Evolutionary conservation across 1,140 invertebrate species (phyloP), one percentile per base, ranked within the genome.

Genomic region (Megathymus violae): DNA sequence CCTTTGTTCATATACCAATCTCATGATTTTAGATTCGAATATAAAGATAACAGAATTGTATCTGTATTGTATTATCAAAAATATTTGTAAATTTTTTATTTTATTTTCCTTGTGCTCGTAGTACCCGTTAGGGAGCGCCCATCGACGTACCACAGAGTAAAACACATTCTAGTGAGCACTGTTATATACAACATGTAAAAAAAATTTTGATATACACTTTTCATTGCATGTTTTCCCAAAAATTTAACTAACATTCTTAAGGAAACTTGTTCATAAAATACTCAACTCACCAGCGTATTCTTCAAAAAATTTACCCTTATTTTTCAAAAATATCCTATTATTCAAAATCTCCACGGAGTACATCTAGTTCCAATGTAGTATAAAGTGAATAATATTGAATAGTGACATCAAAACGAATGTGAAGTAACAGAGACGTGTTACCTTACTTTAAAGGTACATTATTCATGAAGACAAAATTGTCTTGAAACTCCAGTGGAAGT

Each of bases 341-440:
- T 36, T 19, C 25, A 5, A 46, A 46, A 46, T 58, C 54, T 58
- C 41, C 25, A 19, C 38, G 36, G 54, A 31, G n/a, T 31, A 58
- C n/a, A 43, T 11, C 25, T 1, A 31, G 44, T 46, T 22, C 36
- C 25, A 4, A 31, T 16, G 14, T n/a, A n/a, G n/a, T 56, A 44
- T 34, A 56, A 44, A 56, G 52, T 44, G 25, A 58, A 58, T 58
- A 34, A 58, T 46, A 44, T 13, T 46, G 15, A 27, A 58, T 27
- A 44, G 54, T 2, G 13, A 58, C 54, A 58, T 58, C 54, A 58
- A 58, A 58, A 58, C 25, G 54, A 58, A 58, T 44, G 54, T 58
- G 41, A 46, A 13, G 46, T 34, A 5, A 46, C 13, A 15, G 15
- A 46, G 14, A 36, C 41, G 41, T 44, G 22, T 17, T 34, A 14